Evolutionary conservation across 1,140 invertebrate genomes (phyloP), one percentile per base, ranked within the genome.

Genomic region (Drosophila nannoptera): DNA sequence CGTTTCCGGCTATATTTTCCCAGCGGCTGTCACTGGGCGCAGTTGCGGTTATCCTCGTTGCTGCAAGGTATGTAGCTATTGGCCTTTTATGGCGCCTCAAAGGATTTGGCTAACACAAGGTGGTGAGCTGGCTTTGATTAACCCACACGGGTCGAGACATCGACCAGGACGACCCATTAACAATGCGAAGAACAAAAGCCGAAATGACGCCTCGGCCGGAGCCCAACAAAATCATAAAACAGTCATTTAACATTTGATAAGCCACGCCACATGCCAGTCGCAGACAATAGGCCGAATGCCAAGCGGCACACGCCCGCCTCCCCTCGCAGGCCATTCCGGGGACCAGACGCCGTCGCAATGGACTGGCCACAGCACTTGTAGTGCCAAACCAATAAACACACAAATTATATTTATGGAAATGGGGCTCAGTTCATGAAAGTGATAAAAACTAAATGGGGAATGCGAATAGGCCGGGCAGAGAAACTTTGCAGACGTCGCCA

Each of bases 401-500:
- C 69, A 83, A 80, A 78, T 84, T 70, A 80, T 67, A 72, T 62
- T 56, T 65, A 54, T 69, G 64, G 48, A 48, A 54, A 59, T 62
- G 14, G 43, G 36, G 33, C 52, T n/a, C 33, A 33, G 56, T 62
- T 77, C 73, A 70, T 74, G 66, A 32, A 48, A 5, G 6, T 33
- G n/a, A 9, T 12, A 48, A n/a, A 38, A 53, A 48, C 32, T 50
- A 46, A 9, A 14, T 31, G 14, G 11, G 11, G 36, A 16, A 9
- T 33, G 14, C 55, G 32, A 66, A 43, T 31, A 36, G 46, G 36
- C 22, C 53, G 7, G 8, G 48, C 49, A 4, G 9, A 36, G 75
- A 83, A 84, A 84, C 73, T 86, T 84, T 80, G 50, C 73, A 80
- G 80, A 80, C 80, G 38, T 60, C 78, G 60, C 72, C 72, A 84